Base-by-base conservation (phyloP, 1,140 invertebrate genomes). In the Lamellibrachia luymesi region DNA sequence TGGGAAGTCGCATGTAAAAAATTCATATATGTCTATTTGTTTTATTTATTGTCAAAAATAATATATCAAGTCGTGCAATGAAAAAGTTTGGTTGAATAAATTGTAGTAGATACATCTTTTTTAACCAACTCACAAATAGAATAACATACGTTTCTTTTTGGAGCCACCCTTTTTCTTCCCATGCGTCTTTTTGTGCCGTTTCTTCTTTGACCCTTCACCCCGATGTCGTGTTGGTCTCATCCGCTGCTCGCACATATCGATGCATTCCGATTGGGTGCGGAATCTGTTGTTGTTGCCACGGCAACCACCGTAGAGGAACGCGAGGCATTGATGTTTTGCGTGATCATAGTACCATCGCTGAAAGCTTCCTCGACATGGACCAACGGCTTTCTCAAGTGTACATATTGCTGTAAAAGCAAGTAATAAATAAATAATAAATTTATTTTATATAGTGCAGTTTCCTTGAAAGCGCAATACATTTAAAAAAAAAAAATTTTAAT, bases 261-360 rank as follows among this genome's bases (percentile, higher is more conserved):
- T 50, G 50, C 93, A 94, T 56, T 94, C 93, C 5, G 52, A 50
- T 7, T 92, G 49, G 27, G 92, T 92, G 51, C 56, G 27, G 92
- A 94, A 94, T n/a, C 64, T 80, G 89, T 93, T 93, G 89, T 90
- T 90, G 92, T 93, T 93, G 25, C 92, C 92, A 50, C 97, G 97
- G 95, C 99, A 99, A 90, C 98, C 98, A 38, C 98, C 98, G 96
- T 98, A 99, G 49, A 96, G 97, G 95, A 99, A 99, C 49, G 97
- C 97, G 50, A 97, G 96, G 95, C 98, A 99, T 95, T 97, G 97
- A 92, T 97, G 96, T 94, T 97, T 97, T 50, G 96, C 96, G 0
- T 97, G 95, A 95, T 98, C 97, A 96, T 98, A 99, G 92, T 98
- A 97, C 97, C 98, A 99, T 90, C 98, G 97, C 94, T 97, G 97